Evolutionary conservation across 2,113 vertebrate genomes (phyloP), one percentile per base, ranked within the genome.

Genomic region (Sinocyclocheilus grahami): DNA sequence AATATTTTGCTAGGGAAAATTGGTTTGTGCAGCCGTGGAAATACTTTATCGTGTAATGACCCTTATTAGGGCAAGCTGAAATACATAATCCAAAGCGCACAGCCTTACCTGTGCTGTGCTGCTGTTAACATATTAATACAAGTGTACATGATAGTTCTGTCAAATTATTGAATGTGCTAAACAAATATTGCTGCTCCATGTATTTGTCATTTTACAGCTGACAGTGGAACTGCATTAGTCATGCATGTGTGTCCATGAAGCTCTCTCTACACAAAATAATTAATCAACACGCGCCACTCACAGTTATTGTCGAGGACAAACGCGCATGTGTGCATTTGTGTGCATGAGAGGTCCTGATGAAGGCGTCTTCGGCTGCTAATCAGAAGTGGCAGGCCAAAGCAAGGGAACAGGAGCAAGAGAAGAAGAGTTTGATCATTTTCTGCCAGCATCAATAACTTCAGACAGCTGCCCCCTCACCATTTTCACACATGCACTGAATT

Each of bases 361-460:
- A 88, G 88, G 89, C 71, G 48, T 87, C 79, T 71, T n/a, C 22
- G 60, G 33, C 62, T 74, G 60, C 48, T 88, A 82, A 91, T 90
- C 90, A 88, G 58, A 90, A 90, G 85, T 87, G 89, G 85, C 90
- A 84, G 87, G 76, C 58, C 62, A 69, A 72, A 80, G 75, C 85
- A 82, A 83, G 80, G 85, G 79, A 88, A 89, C 86, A 90, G 89
- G 83, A 90, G 82, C 86, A 86, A 71, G 75, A 83, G 86, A 88
- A 85, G 79, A 87, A 60, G 74, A 87, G 89, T 90, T 88, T 90
- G 90, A 90, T 91, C 87, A 90, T 86, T 87, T 90, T 69, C 87
- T 89, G 86, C 84, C 87, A 89, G 65, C 86, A 85, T 91, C 85
- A 87, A 90, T 90, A 90, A 88, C 86, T 78, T 83, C 33, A 84